Evolutionary conservation across 2,797 vertebrate genomes (phyloP).

Genomic region (Kryptolebias ocellatus): DNA sequence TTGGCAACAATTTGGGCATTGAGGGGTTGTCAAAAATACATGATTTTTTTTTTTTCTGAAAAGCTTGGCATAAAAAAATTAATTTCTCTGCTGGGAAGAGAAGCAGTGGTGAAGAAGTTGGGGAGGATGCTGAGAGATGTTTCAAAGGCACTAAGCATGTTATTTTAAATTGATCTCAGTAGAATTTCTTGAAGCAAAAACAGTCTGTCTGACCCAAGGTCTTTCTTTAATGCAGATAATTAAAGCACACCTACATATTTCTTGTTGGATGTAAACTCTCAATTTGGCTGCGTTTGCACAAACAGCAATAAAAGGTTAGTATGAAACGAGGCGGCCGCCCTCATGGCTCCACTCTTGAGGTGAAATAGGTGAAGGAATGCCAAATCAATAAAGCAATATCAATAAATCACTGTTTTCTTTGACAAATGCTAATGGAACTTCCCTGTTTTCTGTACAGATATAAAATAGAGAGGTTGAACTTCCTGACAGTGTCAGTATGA

Average conservation of each 20-base stretch:
- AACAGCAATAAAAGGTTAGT: slow-evolving; percentile 13
- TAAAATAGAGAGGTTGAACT: slow-evolving; percentile 39
- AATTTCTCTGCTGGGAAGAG: neutral
- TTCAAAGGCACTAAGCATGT: slow-evolving; percentile 23
- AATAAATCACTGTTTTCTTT: slow-evolving; percentile 44
- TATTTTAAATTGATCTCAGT: slow-evolving; percentile 27
- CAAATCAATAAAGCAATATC: slow-evolving; percentile 53
- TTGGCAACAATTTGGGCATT: slow-evolving; percentile 43
- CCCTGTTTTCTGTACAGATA: slow-evolving; percentile 4
- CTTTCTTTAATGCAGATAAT: slow-evolving; percentile 3
- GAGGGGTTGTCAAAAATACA: slow-evolving; percentile 25
- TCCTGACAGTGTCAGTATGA: slow-evolving; percentile 34
- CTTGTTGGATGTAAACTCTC: slow-evolving; percentile 11
- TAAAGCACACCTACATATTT: slow-evolving; percentile 16
- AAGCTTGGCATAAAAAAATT: slow-evolving; percentile 25
- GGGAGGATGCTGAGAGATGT: slow-evolving; percentile 10
- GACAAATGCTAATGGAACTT: slow-evolving; percentile 38
- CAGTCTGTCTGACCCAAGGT: neutral
- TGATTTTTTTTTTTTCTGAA: slow-evolving; percentile 7
- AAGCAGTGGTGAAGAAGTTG: slow-evolving; percentile 23
- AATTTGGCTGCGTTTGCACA: slow-evolving; percentile 11
- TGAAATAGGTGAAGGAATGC: slow-evolving; percentile 51
- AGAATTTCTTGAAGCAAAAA: slow-evolving; percentile 17
- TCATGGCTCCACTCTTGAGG: slow-evolving; percentile 11
- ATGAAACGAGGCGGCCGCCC: slow-evolving; percentile 4